These are phyloP conservation scores for Amphilophus citrinellus DNA, from an alignment of 2,113 vertebrate species.

Conservation along the genomic window DNA sequence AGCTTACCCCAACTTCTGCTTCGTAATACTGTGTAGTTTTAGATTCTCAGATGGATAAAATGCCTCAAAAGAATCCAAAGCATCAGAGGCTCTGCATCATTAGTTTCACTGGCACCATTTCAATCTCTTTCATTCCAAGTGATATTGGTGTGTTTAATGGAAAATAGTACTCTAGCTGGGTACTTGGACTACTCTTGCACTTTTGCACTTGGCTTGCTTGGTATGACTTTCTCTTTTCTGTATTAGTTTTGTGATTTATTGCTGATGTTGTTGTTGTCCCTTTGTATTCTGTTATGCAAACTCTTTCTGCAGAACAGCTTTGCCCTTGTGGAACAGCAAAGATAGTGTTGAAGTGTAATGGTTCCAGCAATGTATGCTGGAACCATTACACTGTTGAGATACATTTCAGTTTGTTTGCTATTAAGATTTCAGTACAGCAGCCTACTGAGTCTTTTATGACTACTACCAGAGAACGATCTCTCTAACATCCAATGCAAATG, in stretches of 20 bases:
- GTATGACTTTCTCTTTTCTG: not conserved
- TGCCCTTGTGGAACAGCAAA: not conserved
- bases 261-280: not conserved
- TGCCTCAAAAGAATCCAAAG: not conserved
- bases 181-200: slow-evolving; percentile 1
- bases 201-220: not conserved
- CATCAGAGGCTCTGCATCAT: not conserved
- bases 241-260: not conserved
- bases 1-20: not conserved
- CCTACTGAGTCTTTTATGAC: slow-evolving; percentile 10
- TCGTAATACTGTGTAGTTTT: not conserved
- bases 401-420: not conserved
- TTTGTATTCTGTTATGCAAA: not conserved
- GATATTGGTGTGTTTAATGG: slow-evolving; percentile 8
- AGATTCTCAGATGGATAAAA: slow-evolving; percentile 11
- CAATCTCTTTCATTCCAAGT: not conserved
- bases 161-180: not conserved
- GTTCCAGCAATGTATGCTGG: not conserved
- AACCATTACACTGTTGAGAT: not conserved
- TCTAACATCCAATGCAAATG: not conserved
- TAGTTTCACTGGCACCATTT: not conserved
- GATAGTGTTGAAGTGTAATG: not conserved
- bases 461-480: not conserved
- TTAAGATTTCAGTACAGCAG: slow-evolving; percentile 9
- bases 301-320: not conserved